Evolutionary conservation across 2,888 invertebrate species (phyloP).

Genomic region (Nemotelus nigrinus): DNA sequence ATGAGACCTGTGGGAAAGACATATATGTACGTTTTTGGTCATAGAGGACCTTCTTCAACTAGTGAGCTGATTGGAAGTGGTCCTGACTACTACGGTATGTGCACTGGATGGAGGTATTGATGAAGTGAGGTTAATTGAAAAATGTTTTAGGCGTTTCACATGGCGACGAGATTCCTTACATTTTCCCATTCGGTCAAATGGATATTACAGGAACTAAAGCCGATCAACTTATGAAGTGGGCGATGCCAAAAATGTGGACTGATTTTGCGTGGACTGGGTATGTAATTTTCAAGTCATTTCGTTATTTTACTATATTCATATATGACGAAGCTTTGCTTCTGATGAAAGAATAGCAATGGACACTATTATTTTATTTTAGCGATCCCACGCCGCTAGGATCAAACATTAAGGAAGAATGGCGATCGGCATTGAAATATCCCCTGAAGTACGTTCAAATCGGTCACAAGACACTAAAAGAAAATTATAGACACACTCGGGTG

Average conservation of each 20-base stretch:
- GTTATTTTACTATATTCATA: background rate
- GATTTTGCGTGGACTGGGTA: constrained; percentile 31
- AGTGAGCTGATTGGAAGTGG: constrained; percentile 12
- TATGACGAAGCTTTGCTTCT: no score
- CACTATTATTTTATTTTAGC: background rate
- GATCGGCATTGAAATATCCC: background rate
- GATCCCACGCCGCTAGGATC: constrained; percentile 1
- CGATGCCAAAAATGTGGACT: constrained; percentile 26
- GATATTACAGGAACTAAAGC: background rate
- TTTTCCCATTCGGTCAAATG: constrained; percentile 20
- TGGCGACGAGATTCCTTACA: constrained; percentile 15
- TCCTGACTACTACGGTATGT: constrained; percentile 30
- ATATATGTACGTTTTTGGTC: constrained; percentile 25
- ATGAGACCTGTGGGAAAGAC: background rate
- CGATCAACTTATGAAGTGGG: constrained; percentile 27
- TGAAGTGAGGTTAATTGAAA: background rate
- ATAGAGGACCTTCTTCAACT: constrained; percentile 5
- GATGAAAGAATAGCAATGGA: no score
- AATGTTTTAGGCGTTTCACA: constrained; percentile 22
- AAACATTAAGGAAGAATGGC: background rate
- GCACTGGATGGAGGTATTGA: background rate
- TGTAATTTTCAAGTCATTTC: background rate
- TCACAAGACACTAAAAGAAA: background rate
- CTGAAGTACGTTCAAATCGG: constrained; percentile 14
- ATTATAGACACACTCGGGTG: background rate